These are phyloP conservation scores for Hycleus cichorii DNA, from an alignment of 1,140 invertebrate genomes.

Conservation along the genomic window DNA sequence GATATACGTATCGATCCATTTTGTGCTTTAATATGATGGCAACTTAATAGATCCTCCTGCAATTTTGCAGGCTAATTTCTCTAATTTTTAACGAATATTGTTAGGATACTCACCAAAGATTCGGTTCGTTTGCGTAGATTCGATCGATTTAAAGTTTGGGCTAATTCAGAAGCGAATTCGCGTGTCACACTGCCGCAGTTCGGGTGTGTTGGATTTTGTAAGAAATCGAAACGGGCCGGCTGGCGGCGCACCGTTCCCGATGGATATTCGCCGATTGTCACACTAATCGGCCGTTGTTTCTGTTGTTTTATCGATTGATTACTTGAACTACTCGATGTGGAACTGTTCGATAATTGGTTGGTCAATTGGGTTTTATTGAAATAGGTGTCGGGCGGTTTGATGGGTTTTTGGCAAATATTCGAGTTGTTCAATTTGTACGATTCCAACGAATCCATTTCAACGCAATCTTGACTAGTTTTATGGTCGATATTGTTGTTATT, in stretches of 20 bases:
- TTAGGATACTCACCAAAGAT: slow-evolving; percentile 45
- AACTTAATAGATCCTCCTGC: slow-evolving; percentile 43
- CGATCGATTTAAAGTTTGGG: slow-evolving; percentile 62
- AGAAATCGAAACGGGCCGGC: slow-evolving; percentile 60
- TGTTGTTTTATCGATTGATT: slow-evolving; percentile 10
- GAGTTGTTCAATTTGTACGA: slow-evolving; percentile 62
- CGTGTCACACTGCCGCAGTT: slow-evolving; percentile 46
- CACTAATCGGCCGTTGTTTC: slow-evolving; percentile 40
- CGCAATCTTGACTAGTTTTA: slow-evolving; percentile 4
- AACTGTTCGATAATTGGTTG: slow-evolving; percentile 12
- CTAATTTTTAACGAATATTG: neutral
- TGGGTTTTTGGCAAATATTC: slow-evolving; percentile 43
- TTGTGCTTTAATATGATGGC: slow-evolving; percentile 34
- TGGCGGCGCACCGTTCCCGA: slow-evolving; percentile 48
- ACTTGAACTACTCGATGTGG: slow-evolving; percentile 9
- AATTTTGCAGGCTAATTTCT: slow-evolving; percentile 19
- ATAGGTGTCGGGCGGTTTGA: slow-evolving; percentile 58
- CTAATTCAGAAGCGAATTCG: slow-evolving; percentile 62
- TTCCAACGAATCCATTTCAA: slow-evolving; percentile 58
- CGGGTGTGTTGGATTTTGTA: slow-evolving; percentile 40
- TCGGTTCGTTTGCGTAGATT: slow-evolving; percentile 63
- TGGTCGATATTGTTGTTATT: slow-evolving; percentile 4
- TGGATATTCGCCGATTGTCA: slow-evolving; percentile 63
- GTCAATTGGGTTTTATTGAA: slow-evolving; percentile 43
- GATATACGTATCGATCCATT: slow-evolving; percentile 46